A percentile compares a stretch with the other conserved stretches of the same genome.
Conservation (phyloP, 1,140 invertebrate species). For the Leptopilina clavipes region DNA sequence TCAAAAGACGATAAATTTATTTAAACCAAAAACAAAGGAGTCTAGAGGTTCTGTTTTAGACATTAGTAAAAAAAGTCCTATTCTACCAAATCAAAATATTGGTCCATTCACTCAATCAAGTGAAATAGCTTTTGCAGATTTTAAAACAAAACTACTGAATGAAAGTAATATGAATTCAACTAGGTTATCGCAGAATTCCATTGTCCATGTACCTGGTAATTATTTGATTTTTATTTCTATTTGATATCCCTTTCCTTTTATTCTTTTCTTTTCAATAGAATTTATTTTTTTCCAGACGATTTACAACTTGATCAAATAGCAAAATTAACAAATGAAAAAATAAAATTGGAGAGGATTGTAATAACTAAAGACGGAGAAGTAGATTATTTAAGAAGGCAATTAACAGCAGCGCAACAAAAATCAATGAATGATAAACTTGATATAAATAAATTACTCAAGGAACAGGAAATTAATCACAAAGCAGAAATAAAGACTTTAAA, state of each 20-base stretch:
- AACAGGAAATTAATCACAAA: neutral
- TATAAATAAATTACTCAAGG: neutral
- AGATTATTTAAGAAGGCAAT: neutral
- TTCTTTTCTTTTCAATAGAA: neutral
- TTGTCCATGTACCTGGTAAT: neutral
- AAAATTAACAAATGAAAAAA: neutral
- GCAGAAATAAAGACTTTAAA: neutral
- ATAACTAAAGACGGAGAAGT: neutral
- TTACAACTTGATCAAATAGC: neutral
- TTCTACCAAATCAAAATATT: neutral
- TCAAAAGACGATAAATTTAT: neutral
- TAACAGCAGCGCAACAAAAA: neutral
- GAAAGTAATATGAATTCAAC: neutral
- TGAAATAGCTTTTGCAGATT: neutral
- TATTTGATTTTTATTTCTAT: neutral
- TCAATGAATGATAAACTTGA: neutral
- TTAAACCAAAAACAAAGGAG: neutral
- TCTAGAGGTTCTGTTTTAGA: neutral
- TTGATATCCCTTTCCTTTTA: too few species aligned
- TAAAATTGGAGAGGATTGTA: neutral
- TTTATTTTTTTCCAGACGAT: slow-evolving; percentile 12
- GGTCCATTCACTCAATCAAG: neutral
- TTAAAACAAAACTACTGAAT: neutral
- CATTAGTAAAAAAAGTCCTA: neutral
- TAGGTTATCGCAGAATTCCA: neutral